Base-by-base conservation (phyloP, 35 echinoderm and acorn worm species). In the Ptychodera flava region DNA sequence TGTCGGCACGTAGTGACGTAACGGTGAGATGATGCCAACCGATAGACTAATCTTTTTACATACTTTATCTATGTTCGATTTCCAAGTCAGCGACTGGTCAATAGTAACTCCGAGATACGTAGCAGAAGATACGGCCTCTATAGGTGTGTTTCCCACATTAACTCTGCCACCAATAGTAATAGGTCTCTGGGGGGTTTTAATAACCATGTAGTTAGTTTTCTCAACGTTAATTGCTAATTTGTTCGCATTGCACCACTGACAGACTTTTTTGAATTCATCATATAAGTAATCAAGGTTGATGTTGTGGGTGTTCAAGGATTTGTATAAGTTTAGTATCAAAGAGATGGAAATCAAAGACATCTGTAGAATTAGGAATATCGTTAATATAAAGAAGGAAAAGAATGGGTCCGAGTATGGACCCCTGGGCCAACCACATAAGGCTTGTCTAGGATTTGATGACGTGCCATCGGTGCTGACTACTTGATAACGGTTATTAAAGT, bases 181-280 rank as follows among this genome's bases (percentile, higher is more conserved):
- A 16, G 34, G 27, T 30, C 85, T 2, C 1, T 27, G 33, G 1
- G 1, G 22, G 1, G 22, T 88, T 33, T 77, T 81, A 79, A 88
- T 81, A n/a, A 88, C 1, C 79, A 88, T 88, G 79, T 33, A 82
- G 1, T 79, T 88, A 30, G 87, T 88, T 82, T 88, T 88, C 16
- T 88, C 31, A 1, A 80, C 16, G 45, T 88, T 88, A 1, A 88
- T 78, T 16, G 79, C 35, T 35, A 88, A n/a, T 15, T 82, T 82
- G 33, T 88, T 88, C 1, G 87, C 36, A 33, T 80, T 81, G 29
- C 81, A 83, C 37, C 80, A 89, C 15, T 28, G 37, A 81, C 22
- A 87, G 52, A 83, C 31, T 16, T 33, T 78, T 14, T 31, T 31
- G 12, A 81, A 1, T 15, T 81, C 80, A 81, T 1, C 2, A 81